A percentile compares a stretch with the other conserved stretches of the same genome.
Conservation (phyloP, 2,113 vertebrate genomes). For the Pangasianodon hypophthalmus region DNA sequence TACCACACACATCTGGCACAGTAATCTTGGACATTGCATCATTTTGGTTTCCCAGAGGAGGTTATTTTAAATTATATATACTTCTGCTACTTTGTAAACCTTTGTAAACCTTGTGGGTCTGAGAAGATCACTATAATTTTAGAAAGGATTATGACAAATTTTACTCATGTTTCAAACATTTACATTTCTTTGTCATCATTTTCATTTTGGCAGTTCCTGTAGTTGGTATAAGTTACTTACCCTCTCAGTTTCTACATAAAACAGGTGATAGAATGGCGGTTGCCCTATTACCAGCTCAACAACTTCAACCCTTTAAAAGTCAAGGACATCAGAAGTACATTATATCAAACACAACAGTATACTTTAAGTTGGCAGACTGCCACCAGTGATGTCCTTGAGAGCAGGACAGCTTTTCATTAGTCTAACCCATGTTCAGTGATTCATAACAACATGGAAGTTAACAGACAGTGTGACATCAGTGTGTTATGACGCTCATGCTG, state of each 20-base stretch:
- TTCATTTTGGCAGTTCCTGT: background rate
- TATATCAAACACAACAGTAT: background rate
- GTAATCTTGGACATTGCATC: background rate
- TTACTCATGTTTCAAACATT: background rate
- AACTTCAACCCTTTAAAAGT: background rate
- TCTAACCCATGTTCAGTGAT: background rate
- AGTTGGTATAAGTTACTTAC: background rate
- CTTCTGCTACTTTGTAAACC: background rate
- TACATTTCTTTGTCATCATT: too few species aligned
- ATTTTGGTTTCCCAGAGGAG: background rate
- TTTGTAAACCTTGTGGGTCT: background rate
- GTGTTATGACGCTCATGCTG: background rate
- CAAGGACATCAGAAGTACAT: background rate
- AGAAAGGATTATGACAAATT: background rate
- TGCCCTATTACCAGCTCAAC: background rate
- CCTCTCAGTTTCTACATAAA: background rate
- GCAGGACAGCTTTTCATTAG: conserved; percentile 3
- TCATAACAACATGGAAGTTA: conserved; percentile 20
- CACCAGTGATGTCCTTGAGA: background rate
- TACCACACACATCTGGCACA: background rate
- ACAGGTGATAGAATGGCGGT: background rate
- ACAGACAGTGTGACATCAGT: conserved; percentile 1
- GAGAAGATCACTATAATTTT: background rate
- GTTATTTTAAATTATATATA: background rate
- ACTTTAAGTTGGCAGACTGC: background rate